A percentile compares a stretch with the other conserved stretches of the same genome.
Conservation (phyloP, 2,888 invertebrate species). For the Bimastos eiseni region DNA sequence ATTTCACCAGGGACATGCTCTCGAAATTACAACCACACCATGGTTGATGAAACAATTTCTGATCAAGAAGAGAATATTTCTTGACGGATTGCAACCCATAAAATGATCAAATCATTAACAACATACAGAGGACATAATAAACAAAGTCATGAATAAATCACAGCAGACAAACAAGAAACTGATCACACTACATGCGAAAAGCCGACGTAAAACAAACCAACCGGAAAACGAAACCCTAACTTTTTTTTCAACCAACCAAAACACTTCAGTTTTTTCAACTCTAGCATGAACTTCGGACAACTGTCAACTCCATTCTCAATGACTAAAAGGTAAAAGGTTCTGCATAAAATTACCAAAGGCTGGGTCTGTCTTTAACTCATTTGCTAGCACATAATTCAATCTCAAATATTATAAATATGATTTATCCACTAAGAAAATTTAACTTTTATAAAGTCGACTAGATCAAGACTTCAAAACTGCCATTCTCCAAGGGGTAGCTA, state of each 20-base stretch:
- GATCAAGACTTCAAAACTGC: background rate
- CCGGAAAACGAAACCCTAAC: background rate
- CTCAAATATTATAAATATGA: background rate
- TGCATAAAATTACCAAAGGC: background rate
- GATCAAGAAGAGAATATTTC: background rate
- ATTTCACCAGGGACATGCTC: background rate
- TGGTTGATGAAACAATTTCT: too few relatives aligned
- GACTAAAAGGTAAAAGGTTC: background rate
- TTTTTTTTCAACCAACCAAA: background rate
- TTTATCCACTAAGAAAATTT: background rate
- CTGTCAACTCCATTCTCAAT: background rate
- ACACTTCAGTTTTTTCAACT: background rate
- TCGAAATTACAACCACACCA: background rate
- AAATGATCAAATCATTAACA: slow-evolving; percentile 6
- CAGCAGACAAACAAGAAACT: background rate
- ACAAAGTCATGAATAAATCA: background rate
- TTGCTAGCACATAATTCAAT: background rate
- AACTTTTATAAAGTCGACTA: background rate
- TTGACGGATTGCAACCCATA: background rate
- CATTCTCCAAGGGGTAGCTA: background rate
- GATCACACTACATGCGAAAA: background rate
- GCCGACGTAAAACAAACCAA: background rate
- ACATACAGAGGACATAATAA: background rate
- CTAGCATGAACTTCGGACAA: background rate
- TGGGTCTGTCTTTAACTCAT: background rate